phyloP scores from a whole-genome alignment of 2,113 vertebrate species.

The Abramis brama region DNA sequence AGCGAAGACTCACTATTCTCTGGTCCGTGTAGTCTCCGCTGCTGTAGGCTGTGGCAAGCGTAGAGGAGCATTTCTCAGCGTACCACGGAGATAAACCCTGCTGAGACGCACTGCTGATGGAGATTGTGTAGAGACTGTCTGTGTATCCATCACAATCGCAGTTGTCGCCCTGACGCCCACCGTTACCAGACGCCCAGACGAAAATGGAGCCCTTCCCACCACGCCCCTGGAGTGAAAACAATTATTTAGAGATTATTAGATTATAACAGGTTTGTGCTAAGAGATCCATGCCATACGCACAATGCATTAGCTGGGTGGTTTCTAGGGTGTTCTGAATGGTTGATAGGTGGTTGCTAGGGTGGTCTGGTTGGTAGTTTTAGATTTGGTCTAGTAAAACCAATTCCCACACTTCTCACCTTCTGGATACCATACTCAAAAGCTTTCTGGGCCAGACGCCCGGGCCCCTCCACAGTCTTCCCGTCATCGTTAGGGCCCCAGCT shows the following conservation, averaged over 20 bases:
- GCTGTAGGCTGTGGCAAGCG: constrained; percentile 96
- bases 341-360: neutral
- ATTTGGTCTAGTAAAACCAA: neutral
- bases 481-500: constrained; percentile 99
- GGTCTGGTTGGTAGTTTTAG: no score
- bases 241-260: neutral
- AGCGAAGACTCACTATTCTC: constrained; percentile 85
- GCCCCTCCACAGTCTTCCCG: constrained; percentile 96
- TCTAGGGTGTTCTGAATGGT: neutral
- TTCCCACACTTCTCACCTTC: constrained; percentile 75
- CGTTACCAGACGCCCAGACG: constrained; percentile 98
- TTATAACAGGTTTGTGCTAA: neutral
- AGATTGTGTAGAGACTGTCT: constrained; percentile 97
- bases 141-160: constrained; percentile 99
- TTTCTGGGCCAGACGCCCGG: constrained; percentile 92
- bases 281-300: neutral
- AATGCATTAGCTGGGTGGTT: constrained; percentile 7
- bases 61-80: constrained; percentile 98
- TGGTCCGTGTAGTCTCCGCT: constrained; percentile 98
- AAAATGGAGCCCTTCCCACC: constrained; percentile 97
- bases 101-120: constrained; percentile 97
- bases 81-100: constrained; percentile 98
- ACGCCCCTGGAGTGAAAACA: constrained; percentile 80
- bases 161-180: constrained; percentile 95
- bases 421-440: constrained; percentile 97